A percentile compares a stretch with the other conserved stretches of the same genome.
Evolutionary conservation across 2,797 vertebrate genomes (phyloP).

Genomic region (Lepilemur ruficaudatus): DNA sequence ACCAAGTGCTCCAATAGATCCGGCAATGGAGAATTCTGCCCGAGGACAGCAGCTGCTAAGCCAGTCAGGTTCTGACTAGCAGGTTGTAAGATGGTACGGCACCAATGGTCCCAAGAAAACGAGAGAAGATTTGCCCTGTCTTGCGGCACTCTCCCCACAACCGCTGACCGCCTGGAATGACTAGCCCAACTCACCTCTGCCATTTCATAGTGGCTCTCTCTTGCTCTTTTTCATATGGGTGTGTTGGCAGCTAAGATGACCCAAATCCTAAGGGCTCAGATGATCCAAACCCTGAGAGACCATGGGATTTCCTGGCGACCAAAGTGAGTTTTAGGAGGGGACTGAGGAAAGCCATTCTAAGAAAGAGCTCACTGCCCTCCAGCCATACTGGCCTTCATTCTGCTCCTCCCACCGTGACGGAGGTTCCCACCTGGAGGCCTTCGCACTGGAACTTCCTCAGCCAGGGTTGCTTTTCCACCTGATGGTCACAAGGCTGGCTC

Average conservation of each 20-base stretch:
- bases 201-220: not conserved
- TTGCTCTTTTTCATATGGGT: not conserved
- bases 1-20: not conserved
- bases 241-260: not conserved
- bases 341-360: not conserved
- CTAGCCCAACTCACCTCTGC: not conserved
- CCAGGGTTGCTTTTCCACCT: not conserved
- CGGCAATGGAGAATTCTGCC: not conserved
- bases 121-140: not conserved
- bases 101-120: not conserved
- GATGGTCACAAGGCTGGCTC: not conserved
- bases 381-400: not conserved
- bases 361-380: not conserved
- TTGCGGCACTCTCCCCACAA: not conserved
- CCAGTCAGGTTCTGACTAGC: not conserved
- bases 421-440: not conserved
- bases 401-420: not conserved
- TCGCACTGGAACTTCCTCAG: not conserved
- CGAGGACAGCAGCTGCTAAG: not conserved
- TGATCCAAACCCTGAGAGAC: not conserved
- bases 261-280: too few species aligned
- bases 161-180: not conserved
- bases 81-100: not conserved
- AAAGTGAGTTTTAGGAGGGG: not conserved
- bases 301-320: not conserved